Evolutionary conservation across 1,140 invertebrate genomes (phyloP).

Genomic region (Drosophila ficusphila): DNA sequence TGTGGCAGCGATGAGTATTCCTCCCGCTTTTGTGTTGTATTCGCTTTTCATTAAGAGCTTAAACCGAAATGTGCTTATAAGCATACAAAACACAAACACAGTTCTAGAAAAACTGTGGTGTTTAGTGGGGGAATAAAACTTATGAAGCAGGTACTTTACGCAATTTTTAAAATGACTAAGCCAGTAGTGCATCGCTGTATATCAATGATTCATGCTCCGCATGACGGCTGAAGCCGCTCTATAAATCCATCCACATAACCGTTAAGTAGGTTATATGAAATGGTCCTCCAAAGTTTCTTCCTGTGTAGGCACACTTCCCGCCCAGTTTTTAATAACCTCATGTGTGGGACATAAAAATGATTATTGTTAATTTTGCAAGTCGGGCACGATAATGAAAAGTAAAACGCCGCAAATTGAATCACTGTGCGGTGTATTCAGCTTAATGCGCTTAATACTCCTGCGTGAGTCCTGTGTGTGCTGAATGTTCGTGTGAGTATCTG

Average conservation of each 20-base stretch:
- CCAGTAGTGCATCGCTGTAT: too few relatives aligned
- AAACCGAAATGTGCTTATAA: slow-evolving; percentile 52
- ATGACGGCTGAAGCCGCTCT: too few relatives aligned
- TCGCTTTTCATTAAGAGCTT: slow-evolving; percentile 64
- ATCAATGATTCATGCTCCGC: too few relatives aligned
- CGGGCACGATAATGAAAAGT: slow-evolving; percentile 47
- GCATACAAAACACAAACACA: not conserved
- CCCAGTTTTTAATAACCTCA: slow-evolving; percentile 65
- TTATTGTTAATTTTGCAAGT: slow-evolving; percentile 67
- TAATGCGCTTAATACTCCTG: slow-evolving; percentile 37
- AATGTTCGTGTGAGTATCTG: slow-evolving; percentile 9
- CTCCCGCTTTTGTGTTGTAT: slow-evolving; percentile 10
- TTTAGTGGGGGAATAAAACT: too few relatives aligned
- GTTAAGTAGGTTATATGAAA: not conserved
- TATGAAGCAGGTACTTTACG: too few relatives aligned
- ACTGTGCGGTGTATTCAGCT: slow-evolving; percentile 46
- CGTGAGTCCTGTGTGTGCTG: slow-evolving; percentile 22
- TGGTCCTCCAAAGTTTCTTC: not conserved
- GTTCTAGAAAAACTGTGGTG: not conserved
- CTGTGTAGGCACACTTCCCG: slow-evolving; percentile 7
- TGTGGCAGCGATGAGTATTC: not conserved
- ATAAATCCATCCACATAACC: not conserved
- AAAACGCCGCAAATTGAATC: slow-evolving; percentile 72
- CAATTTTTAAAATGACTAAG: too few relatives aligned
- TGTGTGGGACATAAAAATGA: slow-evolving; percentile 62